These are phyloP conservation scores for Scomberomorus guttatus DNA, from an alignment of 2,797 vertebrate species.

Conservation along the genomic window DNA sequence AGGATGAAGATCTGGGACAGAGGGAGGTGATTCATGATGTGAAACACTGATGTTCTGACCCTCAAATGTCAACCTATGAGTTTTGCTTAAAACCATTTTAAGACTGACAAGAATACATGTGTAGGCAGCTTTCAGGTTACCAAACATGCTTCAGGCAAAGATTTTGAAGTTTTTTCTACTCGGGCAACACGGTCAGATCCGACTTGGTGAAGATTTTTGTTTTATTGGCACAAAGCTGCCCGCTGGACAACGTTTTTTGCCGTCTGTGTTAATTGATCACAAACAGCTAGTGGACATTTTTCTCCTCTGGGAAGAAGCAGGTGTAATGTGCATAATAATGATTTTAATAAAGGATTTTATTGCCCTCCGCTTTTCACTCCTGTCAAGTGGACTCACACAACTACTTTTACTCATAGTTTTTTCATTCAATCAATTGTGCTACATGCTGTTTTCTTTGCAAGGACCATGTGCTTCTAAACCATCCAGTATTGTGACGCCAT, in stretches of 20 bases:
- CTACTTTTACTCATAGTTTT: not conserved
- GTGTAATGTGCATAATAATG: conserved; percentile 37
- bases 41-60: conserved; percentile 3
- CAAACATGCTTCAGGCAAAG: not conserved
- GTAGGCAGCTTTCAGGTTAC: not conserved
- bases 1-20: conserved; percentile 25
- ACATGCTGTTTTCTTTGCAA: conserved; percentile 1
- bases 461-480: not conserved
- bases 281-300: conserved; percentile 47
- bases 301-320: conserved; percentile 13
- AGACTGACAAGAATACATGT: not conserved
- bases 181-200: not conserved
- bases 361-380: not conserved
- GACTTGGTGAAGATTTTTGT: not conserved
- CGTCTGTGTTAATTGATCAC: conserved; percentile 22
- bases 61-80: conserved; percentile 40
- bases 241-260: not conserved
- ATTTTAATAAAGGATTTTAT: no score
- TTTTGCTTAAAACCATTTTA: conserved; percentile 17
- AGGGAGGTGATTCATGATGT: conserved; percentile 37
- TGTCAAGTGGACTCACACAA: conserved; percentile 17
- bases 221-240: conserved; percentile 14
- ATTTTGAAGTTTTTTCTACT: not conserved
- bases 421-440: not conserved
- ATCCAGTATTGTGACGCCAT: not conserved